phyloP scores from a whole-genome alignment of 2,888 invertebrate species.

The Hedychridium roseum region DNA sequence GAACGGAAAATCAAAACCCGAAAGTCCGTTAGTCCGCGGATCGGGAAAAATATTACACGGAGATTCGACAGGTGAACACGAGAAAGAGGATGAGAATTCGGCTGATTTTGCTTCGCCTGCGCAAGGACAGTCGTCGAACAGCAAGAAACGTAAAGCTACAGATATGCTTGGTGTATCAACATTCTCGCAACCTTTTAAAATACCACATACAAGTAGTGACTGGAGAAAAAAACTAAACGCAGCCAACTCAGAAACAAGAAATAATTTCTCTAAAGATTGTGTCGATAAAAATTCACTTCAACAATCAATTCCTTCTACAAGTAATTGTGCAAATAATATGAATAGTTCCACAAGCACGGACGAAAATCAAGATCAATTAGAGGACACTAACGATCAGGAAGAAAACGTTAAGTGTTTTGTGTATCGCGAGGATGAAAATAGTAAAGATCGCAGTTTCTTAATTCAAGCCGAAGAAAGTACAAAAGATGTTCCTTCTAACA shows the following conservation, averaged over 20 bases:
- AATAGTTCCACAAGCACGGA: slow-evolving; percentile 7
- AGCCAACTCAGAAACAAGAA: slow-evolving; percentile 2
- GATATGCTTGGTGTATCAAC: slow-evolving; percentile 38
- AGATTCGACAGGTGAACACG: slow-evolving; percentile 5
- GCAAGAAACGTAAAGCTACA: slow-evolving; percentile 55
- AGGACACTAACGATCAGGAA: slow-evolving; percentile 27
- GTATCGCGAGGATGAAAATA: slow-evolving; percentile 52
- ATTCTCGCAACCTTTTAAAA: slow-evolving; percentile 47
- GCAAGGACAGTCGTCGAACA: slow-evolving; percentile 23
- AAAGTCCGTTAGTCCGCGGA: slow-evolving; percentile 24
- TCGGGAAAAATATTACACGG: slow-evolving; percentile 21
- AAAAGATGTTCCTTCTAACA: slow-evolving; percentile 25
- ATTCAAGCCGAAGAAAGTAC: slow-evolving; percentile 48
- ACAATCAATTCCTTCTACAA: slow-evolving; percentile 4
- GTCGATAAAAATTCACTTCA: slow-evolving; percentile 3
- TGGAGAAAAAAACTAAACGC: slow-evolving; percentile 9
- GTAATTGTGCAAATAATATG: slow-evolving; percentile 4
- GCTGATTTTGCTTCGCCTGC: slow-evolving; percentile 1
- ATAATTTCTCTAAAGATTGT: slow-evolving; percentile 15
- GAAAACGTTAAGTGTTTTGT: slow-evolving; percentile 56
- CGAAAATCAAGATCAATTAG: slow-evolving; percentile 16
- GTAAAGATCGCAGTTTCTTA: slow-evolving; percentile 53
- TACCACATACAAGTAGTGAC: slow-evolving; percentile 38
- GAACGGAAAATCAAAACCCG: slow-evolving; percentile 39
- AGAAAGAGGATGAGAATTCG: slow-evolving; percentile 18